Conservation (phyloP, 2,797 vertebrate genomes). For the Silurus lanzhouensis region DNA sequence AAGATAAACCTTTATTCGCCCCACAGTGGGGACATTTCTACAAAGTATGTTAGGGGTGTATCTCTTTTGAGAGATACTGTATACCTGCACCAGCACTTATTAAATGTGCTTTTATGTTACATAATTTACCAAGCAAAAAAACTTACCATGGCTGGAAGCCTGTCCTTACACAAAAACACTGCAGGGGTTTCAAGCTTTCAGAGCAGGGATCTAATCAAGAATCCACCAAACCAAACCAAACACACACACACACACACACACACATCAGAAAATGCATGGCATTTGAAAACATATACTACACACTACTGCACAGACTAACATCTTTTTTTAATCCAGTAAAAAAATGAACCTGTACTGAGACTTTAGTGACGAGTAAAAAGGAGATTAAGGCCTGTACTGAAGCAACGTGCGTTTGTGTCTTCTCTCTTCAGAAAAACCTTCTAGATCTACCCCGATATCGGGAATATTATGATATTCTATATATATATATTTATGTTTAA, state of each 20-base stretch:
- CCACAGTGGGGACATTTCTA: too few relatives aligned
- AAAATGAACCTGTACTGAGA: background rate
- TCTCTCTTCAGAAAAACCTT: background rate
- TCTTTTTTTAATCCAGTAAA: background rate
- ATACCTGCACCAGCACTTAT: background rate
- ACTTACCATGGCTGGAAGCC: slow-evolving; percentile 72
- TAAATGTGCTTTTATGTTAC: background rate
- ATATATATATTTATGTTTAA: background rate
- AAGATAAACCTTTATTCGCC: too few relatives aligned
- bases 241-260: background rate
- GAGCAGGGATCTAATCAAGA: slow-evolving; percentile 41
- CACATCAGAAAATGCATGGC: background rate
- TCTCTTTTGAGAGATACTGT: too few relatives aligned
- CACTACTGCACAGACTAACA: background rate
- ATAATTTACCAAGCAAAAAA: background rate
- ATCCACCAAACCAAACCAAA: slow-evolving; percentile 17
- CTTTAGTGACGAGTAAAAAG: background rate
- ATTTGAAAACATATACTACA: background rate
- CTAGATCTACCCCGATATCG: background rate
- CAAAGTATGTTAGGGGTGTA: too few relatives aligned
- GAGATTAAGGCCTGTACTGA: background rate
- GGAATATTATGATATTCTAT: background rate
- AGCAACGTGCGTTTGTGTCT: background rate
- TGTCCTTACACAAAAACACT: slow-evolving; percentile 54
- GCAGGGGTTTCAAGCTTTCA: background rate